phyloP scores from a whole-genome alignment of 2,113 vertebrate species.

The Taxidea taxus region DNA sequence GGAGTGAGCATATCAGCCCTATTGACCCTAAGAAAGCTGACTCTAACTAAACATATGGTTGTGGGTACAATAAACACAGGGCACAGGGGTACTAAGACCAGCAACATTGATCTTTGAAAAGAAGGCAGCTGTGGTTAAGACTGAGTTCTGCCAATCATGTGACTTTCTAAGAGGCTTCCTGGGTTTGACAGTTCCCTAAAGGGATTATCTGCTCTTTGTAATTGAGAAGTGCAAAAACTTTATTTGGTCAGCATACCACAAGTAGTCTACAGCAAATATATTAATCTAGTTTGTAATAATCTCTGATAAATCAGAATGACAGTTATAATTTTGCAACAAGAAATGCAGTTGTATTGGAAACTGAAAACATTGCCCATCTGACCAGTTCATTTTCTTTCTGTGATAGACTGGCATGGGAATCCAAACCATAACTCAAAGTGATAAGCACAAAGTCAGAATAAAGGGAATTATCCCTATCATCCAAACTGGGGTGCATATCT shows the following conservation, averaged over 20 bases:
- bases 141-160: not conserved
- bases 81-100: not conserved
- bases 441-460: not conserved
- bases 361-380: not conserved
- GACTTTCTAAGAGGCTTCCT: not conserved
- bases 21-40: not conserved
- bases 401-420: not conserved
- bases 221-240: not conserved
- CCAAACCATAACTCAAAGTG: not conserved
- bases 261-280: not conserved
- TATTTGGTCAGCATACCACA: not conserved
- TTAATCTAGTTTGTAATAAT: not conserved
- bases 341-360: not conserved
- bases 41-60: not conserved
- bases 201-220: not conserved
- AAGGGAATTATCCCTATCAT: not conserved
- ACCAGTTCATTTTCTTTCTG: not conserved
- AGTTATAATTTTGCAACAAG: not conserved
- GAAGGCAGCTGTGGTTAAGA: not conserved
- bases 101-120: not conserved
- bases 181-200: not conserved
- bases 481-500: not conserved
- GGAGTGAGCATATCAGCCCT: not conserved
- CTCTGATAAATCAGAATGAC: not conserved
- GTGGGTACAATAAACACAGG: not conserved